Conservation (phyloP, 53 echinoderm and acorn worm genomes). For the Echinometra lucunter region DNA sequence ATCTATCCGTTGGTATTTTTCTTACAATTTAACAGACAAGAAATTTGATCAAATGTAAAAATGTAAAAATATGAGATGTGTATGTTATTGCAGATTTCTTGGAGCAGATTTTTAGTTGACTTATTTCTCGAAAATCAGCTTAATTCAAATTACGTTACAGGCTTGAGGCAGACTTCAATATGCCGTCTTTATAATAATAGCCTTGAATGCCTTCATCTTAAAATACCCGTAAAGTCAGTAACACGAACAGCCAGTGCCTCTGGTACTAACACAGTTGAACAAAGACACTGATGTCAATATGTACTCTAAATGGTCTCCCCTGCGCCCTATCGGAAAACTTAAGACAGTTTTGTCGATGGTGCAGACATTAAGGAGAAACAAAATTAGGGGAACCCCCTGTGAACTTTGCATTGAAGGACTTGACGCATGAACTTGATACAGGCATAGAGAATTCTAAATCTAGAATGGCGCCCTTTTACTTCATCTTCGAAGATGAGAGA, state of each 20-base stretch:
- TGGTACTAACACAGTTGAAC: background rate
- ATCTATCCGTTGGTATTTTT: too few relatives aligned
- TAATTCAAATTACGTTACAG: too few relatives aligned
- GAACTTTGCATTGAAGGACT: background rate
- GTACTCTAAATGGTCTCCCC: background rate
- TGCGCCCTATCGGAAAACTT: background rate
- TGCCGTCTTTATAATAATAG: too few relatives aligned
- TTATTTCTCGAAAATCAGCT: too few relatives aligned
- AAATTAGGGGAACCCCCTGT: background rate
- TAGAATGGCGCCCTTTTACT: background rate
- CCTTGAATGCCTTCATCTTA: too few relatives aligned
- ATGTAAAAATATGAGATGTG: too few relatives aligned
- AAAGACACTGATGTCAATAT: background rate
- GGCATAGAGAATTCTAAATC: background rate
- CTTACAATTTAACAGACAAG: too few relatives aligned
- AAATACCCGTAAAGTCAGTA: too few relatives aligned
- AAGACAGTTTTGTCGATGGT: background rate
- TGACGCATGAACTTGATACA: background rate
- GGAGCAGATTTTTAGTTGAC: too few relatives aligned
- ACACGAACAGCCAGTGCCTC: background rate
- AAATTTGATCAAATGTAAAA: too few relatives aligned
- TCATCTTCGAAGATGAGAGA: background rate
- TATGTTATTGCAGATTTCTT: too few relatives aligned
- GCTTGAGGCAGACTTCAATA: too few relatives aligned
- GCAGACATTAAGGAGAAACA: background rate